Evolutionary conservation across 1,140 invertebrate genomes (phyloP).

Genomic region (Mylabris phalerata): DNA sequence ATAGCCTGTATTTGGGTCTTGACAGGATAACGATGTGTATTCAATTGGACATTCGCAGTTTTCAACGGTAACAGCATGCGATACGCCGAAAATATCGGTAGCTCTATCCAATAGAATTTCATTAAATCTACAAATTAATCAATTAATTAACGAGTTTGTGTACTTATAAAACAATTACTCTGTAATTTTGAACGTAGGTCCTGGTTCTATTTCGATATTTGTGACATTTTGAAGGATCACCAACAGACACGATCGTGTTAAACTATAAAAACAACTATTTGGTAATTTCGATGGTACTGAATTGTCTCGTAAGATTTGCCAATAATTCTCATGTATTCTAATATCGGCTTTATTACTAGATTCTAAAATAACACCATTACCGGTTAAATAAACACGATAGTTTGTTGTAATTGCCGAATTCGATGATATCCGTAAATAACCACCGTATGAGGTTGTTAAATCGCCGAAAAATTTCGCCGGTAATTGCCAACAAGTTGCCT

Average conservation of each 20-base stretch:
- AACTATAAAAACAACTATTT: constrained; percentile 28
- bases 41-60: constrained; percentile 75
- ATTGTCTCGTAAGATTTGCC: constrained; percentile 2
- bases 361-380: constrained; percentile 22
- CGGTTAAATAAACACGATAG: constrained; percentile 23
- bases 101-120: constrained; percentile 66
- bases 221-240: constrained; percentile 80
- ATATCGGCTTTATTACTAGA: neutral
- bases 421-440: constrained; percentile 55
- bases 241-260: constrained; percentile 78
- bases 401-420: constrained; percentile 2
- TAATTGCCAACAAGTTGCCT: constrained; percentile 8
- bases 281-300: constrained; percentile 4
- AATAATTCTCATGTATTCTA: neutral
- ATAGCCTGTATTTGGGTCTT: constrained; percentile 80
- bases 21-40: constrained; percentile 78
- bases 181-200: neutral
- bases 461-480: constrained; percentile 81
- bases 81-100: constrained; percentile 52
- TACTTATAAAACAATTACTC: neutral
- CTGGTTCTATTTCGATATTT: constrained; percentile 48
- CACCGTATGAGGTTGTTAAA: constrained; percentile 86
- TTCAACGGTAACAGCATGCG: constrained; percentile 75
- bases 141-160: neutral
- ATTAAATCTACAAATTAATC: constrained; percentile 2